Base-by-base conservation (phyloP, 2,113 vertebrate species). In the Aspiorhynchus laticeps region DNA sequence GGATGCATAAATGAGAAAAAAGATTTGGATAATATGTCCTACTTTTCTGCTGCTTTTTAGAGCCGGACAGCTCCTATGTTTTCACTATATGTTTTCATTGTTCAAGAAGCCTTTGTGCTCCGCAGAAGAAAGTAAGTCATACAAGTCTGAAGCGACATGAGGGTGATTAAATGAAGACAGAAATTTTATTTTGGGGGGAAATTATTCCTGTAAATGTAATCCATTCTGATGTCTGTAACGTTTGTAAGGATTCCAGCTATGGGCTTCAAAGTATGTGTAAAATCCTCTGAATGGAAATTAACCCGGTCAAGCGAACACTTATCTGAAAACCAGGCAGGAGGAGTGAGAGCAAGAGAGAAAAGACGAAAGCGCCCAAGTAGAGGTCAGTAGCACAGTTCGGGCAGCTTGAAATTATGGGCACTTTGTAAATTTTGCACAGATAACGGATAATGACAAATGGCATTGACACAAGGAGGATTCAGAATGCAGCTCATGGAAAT, bases 361-460 rank as follows among this genome's bases (percentile, higher is more conserved):
- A 61, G 33, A 9, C 48, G 83, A 81, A n/a, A 80, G 75, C 3
- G 33, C 0, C 21, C 11, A 33, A 43, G 67, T 12, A 53, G 79
- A 87, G 83, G 82, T 85, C 83, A 83, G 28, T 38, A 83, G 43
- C 86, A 84, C 63, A 69, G 61, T 80, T 38, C 26, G 67, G 63
- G 26, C 51, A n/a, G 65, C 78, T 81, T 19, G 79, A 85, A 79
- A 69, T 86, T 31, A 76, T 41, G 12, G 65, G 36, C 84, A 46
- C 80, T 75, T 75, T 85, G 75, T 75, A 75, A 5, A 53, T 81
- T 61, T 81, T 26, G 73, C 41, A 76, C 28, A 33, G 78, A 65
- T 51, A 56, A 36, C 63, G 53, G 51, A 7, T 7, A 82, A 28
- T 79, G 71, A 63, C 77, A 63, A 21, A 74, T 48, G 43, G 26